phyloP scores from a whole-genome alignment of 2,888 invertebrate genomes.

The Deilephila elpenor region DNA sequence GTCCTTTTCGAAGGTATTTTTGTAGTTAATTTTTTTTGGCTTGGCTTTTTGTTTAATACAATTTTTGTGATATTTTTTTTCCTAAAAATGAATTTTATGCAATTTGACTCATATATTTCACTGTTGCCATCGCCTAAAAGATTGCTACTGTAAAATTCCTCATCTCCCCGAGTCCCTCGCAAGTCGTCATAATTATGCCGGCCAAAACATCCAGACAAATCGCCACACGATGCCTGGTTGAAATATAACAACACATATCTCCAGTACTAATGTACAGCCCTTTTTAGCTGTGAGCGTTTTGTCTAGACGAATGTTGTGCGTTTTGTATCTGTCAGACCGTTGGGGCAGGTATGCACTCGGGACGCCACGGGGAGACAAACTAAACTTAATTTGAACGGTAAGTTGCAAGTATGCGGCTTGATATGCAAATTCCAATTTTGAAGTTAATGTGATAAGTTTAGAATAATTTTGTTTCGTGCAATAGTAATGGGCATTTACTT shows the following conservation, averaged over 20 bases:
- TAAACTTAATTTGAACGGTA: not conserved
- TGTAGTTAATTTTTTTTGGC: not conserved
- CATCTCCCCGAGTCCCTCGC: too few species aligned
- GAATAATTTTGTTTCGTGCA: too few species aligned
- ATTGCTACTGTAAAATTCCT: too few species aligned
- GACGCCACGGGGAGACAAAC: not conserved
- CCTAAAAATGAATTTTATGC: too few species aligned
- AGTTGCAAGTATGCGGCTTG: not conserved
- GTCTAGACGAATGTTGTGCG: conserved; percentile 67
- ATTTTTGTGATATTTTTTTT: not conserved
- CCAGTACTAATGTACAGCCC: conserved; percentile 48
- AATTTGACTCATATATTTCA: too few species aligned
- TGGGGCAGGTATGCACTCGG: conserved; percentile 12
- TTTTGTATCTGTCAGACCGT: conserved; percentile 50
- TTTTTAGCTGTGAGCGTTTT: conserved; percentile 45
- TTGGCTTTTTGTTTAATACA: not conserved
- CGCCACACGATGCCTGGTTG: not conserved
- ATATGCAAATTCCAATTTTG: not conserved
- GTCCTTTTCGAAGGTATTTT: not conserved
- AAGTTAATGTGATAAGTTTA: not conserved
- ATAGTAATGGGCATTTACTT: too few species aligned
- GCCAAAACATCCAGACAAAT: not conserved
- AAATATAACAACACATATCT: conserved; percentile 48
- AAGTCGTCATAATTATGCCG: too few species aligned
- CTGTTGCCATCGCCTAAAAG: too few species aligned